Evolutionary conservation across 2,888 invertebrate genomes (phyloP).

Genomic region (Pomacea canaliculata): DNA sequence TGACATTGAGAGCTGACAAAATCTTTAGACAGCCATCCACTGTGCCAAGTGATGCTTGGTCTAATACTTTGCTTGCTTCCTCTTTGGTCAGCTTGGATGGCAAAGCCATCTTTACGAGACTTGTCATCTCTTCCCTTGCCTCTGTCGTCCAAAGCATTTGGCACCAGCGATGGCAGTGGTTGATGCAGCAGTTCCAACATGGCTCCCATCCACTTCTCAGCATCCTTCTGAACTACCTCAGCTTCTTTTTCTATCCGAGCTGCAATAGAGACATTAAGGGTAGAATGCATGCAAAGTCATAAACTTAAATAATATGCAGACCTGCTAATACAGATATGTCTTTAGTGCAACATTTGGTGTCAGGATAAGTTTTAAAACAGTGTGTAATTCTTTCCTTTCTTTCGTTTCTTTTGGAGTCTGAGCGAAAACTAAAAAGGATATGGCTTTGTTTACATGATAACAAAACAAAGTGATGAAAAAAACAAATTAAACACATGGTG

Average conservation of each 20-base stretch:
- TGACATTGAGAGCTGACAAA: slow-evolving; percentile 57
- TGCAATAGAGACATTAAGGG: background rate
- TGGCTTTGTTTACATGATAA: too few species aligned
- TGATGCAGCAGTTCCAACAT: slow-evolving; percentile 27
- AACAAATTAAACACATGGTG: too few species aligned
- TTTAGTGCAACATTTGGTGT: too few species aligned
- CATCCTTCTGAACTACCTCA: slow-evolving; percentile 24
- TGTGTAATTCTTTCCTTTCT: too few species aligned
- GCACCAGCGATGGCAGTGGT: slow-evolving; percentile 1
- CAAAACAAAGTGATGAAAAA: too few species aligned
- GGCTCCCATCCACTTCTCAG: slow-evolving; percentile 34
- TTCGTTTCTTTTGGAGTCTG: too few species aligned
- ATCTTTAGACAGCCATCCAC: slow-evolving; percentile 63
- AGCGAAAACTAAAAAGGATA: too few species aligned
- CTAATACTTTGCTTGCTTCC: slow-evolving; percentile 42
- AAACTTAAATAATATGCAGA: too few species aligned
- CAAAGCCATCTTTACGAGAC: background rate
- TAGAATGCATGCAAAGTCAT: too few species aligned
- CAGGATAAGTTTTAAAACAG: too few species aligned
- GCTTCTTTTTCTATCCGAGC: slow-evolving; percentile 16
- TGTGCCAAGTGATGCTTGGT: slow-evolving; percentile 48
- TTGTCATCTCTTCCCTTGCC: slow-evolving; percentile 9
- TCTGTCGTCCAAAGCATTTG: background rate
- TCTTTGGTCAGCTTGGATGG: slow-evolving; percentile 14
- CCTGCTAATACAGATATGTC: too few species aligned